Base-by-base conservation (phyloP, 2,888 invertebrate genomes). In the Drosophila dives region DNA sequence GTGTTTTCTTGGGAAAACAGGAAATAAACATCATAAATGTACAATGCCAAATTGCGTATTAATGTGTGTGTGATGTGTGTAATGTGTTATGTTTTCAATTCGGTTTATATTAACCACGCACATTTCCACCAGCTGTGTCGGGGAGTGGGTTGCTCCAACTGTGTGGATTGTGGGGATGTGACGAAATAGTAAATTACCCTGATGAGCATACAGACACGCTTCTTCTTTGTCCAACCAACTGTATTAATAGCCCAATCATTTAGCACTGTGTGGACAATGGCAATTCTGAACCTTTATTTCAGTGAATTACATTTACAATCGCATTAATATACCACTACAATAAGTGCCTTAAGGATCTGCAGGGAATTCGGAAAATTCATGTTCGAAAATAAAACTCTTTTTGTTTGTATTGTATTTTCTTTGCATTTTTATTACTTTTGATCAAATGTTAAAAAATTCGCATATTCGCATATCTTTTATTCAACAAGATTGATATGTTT, bases 141-240 rank as follows among this genome's bases (percentile, higher is more conserved):
- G 12, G 12, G 32, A 42, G 49, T 17, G 33, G 23, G 36, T 8
- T 17, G 10, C 5, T 12, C 33, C 12, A 10, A 11, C 15, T 15
- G n/a, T 15, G 40, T 17, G 36, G 34, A 4, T 15, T 58, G 40
- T 53, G 29, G 11, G 11, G 11, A n/a, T 75, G 64, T 79, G 80
- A 79, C 80, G 75, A 64, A 79, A 64, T 64, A 55, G 55, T 26
- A 48, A 59, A 62, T 49, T 64, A 69, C 68, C 68, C 79, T 64
- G 79, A 68, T 74, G 50, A 73, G 36, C 61, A 78, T 49, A 54
- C 50, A 54, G 74, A 67, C 73, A 77, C 50, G 62, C 78, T 45
- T 53, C 32, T 58, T 53, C 45, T 58, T 54, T 29, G 34, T 26
- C 60, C 42, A 63, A 61, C 8, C 50, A 53, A n/a, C 45, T 15